These are phyloP conservation scores for Oreochromis aureus DNA, from an alignment of 2,113 vertebrate genomes.

Conservation along the genomic window DNA sequence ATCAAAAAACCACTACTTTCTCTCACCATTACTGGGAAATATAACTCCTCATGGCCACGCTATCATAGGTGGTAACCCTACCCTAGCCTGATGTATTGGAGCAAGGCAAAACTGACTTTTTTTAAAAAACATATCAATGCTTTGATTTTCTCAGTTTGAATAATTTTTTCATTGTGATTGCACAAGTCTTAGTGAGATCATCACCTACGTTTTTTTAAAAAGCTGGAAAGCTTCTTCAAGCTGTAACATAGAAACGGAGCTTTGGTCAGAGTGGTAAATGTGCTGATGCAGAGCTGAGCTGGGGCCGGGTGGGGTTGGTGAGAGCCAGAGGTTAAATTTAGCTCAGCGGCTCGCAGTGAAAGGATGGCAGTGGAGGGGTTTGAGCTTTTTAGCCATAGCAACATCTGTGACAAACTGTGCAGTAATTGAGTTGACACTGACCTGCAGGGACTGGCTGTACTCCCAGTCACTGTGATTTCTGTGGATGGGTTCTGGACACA, in stretches of 20 bases:
- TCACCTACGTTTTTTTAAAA: neutral
- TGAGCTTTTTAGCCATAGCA: constrained; percentile 13
- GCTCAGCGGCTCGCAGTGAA: neutral
- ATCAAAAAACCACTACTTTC: neutral
- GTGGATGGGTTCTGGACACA: neutral
- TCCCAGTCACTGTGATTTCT: neutral
- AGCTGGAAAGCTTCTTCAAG: neutral
- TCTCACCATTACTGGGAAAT: neutral
- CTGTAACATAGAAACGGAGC: neutral
- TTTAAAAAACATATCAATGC: fast-evolving
- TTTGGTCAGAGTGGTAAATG: neutral
- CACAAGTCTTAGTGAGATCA: neutral
- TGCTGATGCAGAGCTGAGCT: neutral
- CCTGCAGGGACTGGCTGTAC: neutral
- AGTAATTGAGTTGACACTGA: constrained; percentile 10
- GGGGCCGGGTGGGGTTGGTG: neutral
- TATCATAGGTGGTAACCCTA: neutral
- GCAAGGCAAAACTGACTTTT: neutral
- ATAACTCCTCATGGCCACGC: neutral
- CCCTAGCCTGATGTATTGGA: neutral
- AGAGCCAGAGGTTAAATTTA: constrained; percentile 12
- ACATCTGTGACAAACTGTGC: constrained; percentile 36
- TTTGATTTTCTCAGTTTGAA: neutral
- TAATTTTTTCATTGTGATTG: neutral
- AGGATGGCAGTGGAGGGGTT: neutral